Evolutionary conservation across 2,888 invertebrate species (phyloP).

Genomic region (Hirtodrosophila duncani): DNA sequence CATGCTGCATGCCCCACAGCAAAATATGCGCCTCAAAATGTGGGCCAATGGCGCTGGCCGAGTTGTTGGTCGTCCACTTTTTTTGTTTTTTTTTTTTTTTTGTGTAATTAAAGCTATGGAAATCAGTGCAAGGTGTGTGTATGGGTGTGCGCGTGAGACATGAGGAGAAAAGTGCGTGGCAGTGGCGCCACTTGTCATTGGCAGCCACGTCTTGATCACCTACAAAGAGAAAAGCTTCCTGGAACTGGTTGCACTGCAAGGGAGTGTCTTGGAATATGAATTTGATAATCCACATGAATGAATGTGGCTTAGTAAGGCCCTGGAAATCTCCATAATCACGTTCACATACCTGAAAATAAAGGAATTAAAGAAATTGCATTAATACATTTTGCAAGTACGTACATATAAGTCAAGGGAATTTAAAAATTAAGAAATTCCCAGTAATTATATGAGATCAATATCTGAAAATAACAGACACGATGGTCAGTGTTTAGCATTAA

Average conservation of each 20-base stretch:
- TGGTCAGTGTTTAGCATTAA: too few relatives aligned
- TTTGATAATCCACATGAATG: neutral
- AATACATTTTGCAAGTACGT: neutral
- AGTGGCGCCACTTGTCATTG: conserved; percentile 36
- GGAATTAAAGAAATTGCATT: neutral
- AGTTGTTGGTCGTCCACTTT: conserved; percentile 42
- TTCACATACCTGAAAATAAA: conserved; percentile 43
- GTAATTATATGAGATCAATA: too few relatives aligned
- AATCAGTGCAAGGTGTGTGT: conserved; percentile 52
- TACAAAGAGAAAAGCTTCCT: conserved; percentile 30
- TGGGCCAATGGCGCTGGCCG: conserved; percentile 55
- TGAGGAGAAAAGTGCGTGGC: neutral
- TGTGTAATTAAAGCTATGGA: conserved; percentile 54
- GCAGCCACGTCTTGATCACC: conserved; percentile 19
- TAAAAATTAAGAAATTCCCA: too few relatives aligned
- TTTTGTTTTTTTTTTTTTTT: conserved; percentile 3
- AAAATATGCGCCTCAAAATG: conserved; percentile 31
- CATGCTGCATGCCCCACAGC: neutral
- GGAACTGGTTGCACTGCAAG: conserved; percentile 4
- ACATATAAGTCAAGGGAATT: neutral
- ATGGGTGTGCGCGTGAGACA: conserved; percentile 4
- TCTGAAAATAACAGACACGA: too few relatives aligned
- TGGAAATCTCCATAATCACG: too few relatives aligned
- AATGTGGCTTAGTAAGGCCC: too few relatives aligned
- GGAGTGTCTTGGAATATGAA: neutral